Base-by-base conservation (phyloP, 2,113 vertebrate genomes). In the Peromyscus maniculatus region DNA sequence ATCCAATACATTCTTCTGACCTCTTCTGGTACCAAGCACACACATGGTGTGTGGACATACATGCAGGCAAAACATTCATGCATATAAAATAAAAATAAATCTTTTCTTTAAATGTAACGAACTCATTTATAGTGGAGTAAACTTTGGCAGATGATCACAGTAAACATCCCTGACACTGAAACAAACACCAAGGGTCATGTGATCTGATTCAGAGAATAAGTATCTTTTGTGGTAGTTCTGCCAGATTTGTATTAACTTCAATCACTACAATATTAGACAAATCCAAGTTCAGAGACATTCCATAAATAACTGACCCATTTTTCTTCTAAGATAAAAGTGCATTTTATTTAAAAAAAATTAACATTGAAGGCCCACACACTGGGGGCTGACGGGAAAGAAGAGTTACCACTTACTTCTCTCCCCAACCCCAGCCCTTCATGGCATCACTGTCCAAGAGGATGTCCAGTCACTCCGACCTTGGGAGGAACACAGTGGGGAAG, bases 111-210 rank as follows among this genome's bases (percentile, higher is more conserved):
- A 39, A 39, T 24, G 80, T 10, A 64, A 64, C 43, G 82, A 67
- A 39, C 33, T 24, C 46, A 91, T 83, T 93, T 94, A 84, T 57
- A 69, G 12, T 69, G 22, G 33, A 94, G 39, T 88, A 87, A 86
- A 80, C 21, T 72, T n/a, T 10, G 12, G 28, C 77, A 79, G 55
- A 87, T 74, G 71, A 88, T 57, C 39, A 22, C 28, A 77, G 24
- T 24, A 80, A 89, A 83, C 69, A 91, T 8, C 46, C 12, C 66
- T 66, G 31, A 75, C 67, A 71, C 7, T 83, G 15, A 46, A 39
- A 33, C n/a, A 75, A 28, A 62, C 15, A 57, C 12, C 49, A 19
- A 3, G 39, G 33, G 33, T 10, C 22, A 77, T 7, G 43, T 26
- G 67, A 26, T 64, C 43, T 2, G 6, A 82, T 69, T 62, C 86